Evolutionary conservation across 2,113 vertebrate species (phyloP), one percentile per base, ranked within the genome.

Genomic region (Oxyruncus cristatus): DNA sequence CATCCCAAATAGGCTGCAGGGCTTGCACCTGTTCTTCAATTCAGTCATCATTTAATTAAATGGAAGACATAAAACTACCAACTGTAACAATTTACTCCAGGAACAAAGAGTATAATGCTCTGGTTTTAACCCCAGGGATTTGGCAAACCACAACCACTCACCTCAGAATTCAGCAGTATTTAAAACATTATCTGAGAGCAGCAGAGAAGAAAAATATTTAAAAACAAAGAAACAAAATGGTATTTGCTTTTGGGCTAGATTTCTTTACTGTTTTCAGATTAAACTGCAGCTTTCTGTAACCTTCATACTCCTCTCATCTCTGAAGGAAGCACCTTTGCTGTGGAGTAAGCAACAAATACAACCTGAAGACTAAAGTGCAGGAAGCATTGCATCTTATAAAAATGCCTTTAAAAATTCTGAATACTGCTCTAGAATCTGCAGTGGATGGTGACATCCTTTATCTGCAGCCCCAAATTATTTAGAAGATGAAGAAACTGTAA

Each of bases 31-130:
- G 79, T 80, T 91, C 35, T 83, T 94, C 88, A 74, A 73, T 46
- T 88, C 76, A 93, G 44, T 17, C 49, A 65, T 81, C 35, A 75
- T 61, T 95, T 93, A 86, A 95, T 91, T 93, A 90, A 91, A 93
- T 56, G 56, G 50, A 78, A 95, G 75, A 77, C 63, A 88, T 88
- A 92, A 94, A 95, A 56, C 83, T 89, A 93, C 73, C 68, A 93
- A 70, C 68, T 32, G 8, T 61, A 92, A 78, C 88, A 90, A 93
- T 91, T 94, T 95, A 94, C 59, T 77, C 76, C n/a, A 78, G 75
- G 75, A 95, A 83, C 23, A 71, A 30, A 28, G 28, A 55, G 26
- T 56, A 65, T 56, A 81, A 67, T 33, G 68, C 44, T 83, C 65
- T 47, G 33, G 50, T 90, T 93, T 92, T 86, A 96, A 90, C 63